phyloP scores from a whole-genome alignment of 2,113 vertebrate species.

The Osmerus eperlanus region DNA sequence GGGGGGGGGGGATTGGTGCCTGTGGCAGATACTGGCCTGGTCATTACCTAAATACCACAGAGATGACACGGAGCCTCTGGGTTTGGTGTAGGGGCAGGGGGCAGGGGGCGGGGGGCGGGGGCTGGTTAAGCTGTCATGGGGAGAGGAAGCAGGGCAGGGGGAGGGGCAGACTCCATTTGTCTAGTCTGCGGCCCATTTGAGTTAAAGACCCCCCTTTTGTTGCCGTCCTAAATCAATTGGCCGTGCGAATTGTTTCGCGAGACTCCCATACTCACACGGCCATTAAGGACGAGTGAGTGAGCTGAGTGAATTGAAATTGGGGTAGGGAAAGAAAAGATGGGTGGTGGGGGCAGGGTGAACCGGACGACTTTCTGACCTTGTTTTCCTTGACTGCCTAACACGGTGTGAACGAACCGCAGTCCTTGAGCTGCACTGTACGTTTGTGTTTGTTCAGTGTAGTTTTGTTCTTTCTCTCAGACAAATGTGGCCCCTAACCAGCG shows the following conservation, averaged over 20 bases:
- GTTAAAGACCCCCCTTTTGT: conserved; percentile 27
- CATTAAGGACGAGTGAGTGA: conserved; percentile 47
- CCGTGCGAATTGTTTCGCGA: conserved; percentile 16
- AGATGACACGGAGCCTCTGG: conserved; percentile 16
- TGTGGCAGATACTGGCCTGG: not conserved
- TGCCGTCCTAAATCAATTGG: conserved; percentile 55
- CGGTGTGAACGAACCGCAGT: conserved; percentile 37
- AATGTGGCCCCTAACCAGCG: conserved; percentile 24
- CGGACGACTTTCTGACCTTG: conserved; percentile 30
- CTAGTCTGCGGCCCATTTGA: not conserved
- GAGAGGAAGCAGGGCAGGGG: not conserved
- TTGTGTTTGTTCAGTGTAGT: not conserved
- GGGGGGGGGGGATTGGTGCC: not conserved
- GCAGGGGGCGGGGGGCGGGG: not conserved
- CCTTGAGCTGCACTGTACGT: conserved; percentile 5
- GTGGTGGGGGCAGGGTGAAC: conserved; percentile 2
- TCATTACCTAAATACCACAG: conserved; percentile 29
- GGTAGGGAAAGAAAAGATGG: not conserved
- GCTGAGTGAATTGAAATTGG: conserved; percentile 20
- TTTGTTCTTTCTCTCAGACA: not conserved
- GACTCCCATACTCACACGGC: conserved; percentile 30
- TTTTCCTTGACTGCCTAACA: conserved; percentile 7
- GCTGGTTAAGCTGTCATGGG: not conserved
- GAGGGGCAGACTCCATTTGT: conserved; percentile 4
- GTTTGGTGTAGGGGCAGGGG: not conserved